Conservation (phyloP, 2,888 invertebrate species). For the Pristionchus mayeri region DNA sequence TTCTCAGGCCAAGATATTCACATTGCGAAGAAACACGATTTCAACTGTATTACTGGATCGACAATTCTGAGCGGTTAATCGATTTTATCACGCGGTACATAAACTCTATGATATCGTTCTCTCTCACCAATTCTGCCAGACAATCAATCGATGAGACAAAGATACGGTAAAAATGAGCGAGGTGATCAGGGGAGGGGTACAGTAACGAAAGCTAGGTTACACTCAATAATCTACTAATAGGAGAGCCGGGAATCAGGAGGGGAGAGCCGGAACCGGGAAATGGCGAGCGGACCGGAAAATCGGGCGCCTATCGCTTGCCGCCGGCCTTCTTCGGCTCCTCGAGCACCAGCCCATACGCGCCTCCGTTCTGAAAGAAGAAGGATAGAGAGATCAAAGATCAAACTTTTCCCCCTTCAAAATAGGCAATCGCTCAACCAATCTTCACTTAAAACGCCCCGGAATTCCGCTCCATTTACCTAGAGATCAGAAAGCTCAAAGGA, state of each 20-base stretch:
- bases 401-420: background rate
- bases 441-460: background rate
- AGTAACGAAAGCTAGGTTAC: no score
- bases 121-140: background rate
- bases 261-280: background rate
- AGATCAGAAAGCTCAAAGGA: no score
- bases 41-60: background rate
- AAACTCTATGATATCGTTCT: slow-evolving; percentile 9
- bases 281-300: background rate
- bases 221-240: no score
- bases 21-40: background rate
- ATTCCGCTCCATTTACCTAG: background rate
- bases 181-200: background rate
- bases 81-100: slow-evolving; percentile 23
- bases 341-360: slow-evolving; percentile 50
- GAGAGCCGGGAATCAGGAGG: background rate
- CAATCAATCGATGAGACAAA: background rate
- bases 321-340: slow-evolving; percentile 46
- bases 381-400: slow-evolving; percentile 39
- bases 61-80: background rate
- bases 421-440: background rate
- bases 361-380: slow-evolving; percentile 53
- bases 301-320: background rate
- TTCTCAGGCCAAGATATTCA: background rate
- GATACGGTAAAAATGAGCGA: slow-evolving; percentile 10